Conservation (phyloP, 2,888 invertebrate genomes). For the Phortica okadai region DNA sequence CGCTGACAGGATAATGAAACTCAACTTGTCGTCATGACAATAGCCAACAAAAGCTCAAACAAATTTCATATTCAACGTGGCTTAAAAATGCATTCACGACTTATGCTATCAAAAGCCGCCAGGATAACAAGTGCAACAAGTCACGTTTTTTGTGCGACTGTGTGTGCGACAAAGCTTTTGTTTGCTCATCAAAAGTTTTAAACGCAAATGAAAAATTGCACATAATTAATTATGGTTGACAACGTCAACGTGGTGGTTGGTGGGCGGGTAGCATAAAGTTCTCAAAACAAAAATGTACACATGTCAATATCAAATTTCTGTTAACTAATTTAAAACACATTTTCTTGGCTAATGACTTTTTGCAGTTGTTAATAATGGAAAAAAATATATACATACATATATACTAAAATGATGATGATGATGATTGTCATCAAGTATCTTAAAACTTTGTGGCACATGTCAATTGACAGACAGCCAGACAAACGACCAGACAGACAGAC, state of each 20-base stretch:
- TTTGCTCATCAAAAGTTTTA: too few species aligned
- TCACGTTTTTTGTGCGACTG: too few species aligned
- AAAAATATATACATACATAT: too few species aligned
- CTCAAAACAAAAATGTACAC: neutral
- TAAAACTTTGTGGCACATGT: neutral
- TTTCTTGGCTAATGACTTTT: neutral
- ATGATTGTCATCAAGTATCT: neutral
- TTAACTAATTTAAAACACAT: constrained; percentile 7
- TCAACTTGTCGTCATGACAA: neutral
- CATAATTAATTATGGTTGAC: too few species aligned
- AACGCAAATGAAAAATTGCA: too few species aligned
- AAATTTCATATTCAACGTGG: neutral
- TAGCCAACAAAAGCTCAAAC: neutral
- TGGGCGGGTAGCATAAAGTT: too few species aligned
- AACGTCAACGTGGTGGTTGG: too few species aligned
- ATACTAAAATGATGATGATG: neutral
- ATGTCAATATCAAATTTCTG: neutral
- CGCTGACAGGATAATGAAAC: constrained; percentile 21
- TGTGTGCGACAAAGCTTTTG: too few species aligned
- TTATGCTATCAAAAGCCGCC: neutral
- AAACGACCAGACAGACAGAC: neutral
- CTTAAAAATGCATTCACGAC: neutral
- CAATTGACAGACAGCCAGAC: neutral
- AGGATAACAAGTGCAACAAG: too few species aligned
- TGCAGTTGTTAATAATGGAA: neutral